Evolutionary conservation across 2,113 vertebrate species (phyloP).

Genomic region (Bos indicus): DNA sequence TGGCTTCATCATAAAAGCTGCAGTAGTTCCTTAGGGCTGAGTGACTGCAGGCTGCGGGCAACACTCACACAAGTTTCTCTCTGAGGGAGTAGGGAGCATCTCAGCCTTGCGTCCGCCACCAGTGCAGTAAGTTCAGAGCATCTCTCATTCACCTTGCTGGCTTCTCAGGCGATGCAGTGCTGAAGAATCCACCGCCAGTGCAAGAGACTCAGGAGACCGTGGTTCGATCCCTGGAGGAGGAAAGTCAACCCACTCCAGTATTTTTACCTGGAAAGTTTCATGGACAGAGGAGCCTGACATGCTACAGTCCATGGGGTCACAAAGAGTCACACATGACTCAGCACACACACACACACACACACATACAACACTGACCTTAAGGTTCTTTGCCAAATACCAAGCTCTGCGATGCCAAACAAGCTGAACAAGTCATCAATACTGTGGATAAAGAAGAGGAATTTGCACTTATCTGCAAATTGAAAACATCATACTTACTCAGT

Average conservation of each 20-base stretch:
- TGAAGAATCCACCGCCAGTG: neutral
- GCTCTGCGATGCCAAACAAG: neutral
- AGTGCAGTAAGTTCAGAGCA: too few species aligned
- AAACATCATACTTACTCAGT: neutral
- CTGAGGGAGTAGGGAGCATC: accelerated
- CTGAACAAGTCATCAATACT: neutral
- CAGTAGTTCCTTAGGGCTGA: neutral
- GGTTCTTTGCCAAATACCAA: neutral
- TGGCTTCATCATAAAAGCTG: neutral
- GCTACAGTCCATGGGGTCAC: neutral
- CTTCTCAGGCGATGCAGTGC: neutral
- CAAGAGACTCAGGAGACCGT: neutral
- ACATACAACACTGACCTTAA: neutral
- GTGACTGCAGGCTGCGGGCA: too few species aligned
- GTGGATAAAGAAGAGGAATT: neutral
- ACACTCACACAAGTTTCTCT: neutral
- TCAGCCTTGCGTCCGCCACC: accelerated
- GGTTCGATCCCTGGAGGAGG: neutral
- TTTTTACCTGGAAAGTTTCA: neutral
- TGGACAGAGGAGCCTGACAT: neutral
- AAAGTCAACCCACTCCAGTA: neutral
- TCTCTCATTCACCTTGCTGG: neutral
- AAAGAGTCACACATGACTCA: neutral
- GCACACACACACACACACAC: neutral
- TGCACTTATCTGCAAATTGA: accelerated